These are phyloP conservation scores for Stenotaenia linearis DNA, from an alignment of 2,888 invertebrate genomes.

Conservation along the genomic window DNA sequence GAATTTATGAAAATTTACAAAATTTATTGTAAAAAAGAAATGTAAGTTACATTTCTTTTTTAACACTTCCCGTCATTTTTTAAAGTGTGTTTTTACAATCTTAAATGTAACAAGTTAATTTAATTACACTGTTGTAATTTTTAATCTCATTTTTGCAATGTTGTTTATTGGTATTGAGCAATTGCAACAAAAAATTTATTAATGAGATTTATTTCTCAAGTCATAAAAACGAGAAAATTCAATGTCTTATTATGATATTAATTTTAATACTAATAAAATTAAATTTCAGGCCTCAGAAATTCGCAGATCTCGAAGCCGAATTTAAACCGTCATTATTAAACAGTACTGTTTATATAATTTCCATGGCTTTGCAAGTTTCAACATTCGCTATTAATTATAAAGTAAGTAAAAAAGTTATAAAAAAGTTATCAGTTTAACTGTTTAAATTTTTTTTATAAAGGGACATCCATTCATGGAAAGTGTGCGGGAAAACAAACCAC, in stretches of 20 bases:
- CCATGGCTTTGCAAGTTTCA: conserved; percentile 92
- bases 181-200: too few relatives aligned
- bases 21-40: too few relatives aligned
- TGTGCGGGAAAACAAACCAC: conserved; percentile 79
- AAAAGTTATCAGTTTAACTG: background rate
- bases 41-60: too few relatives aligned
- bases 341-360: conserved; percentile 96
- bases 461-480: conserved; percentile 99
- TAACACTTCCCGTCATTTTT: too few relatives aligned
- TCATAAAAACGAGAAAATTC: too few relatives aligned
- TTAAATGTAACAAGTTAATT: too few relatives aligned
- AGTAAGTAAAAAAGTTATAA: conserved; percentile 54
- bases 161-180: too few relatives aligned
- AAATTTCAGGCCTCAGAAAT: conserved; percentile 40
- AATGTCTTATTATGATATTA: too few relatives aligned
- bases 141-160: too few relatives aligned
- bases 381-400: conserved; percentile 99
- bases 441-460: conserved; percentile 52
- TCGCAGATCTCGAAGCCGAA: conserved; percentile 64
- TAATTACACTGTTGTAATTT: conserved; percentile 32
- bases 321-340: conserved; percentile 93
- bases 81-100: too few relatives aligned
- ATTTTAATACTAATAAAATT: too few relatives aligned
- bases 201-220: too few relatives aligned
- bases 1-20: background rate